Evolutionary conservation across 2,113 vertebrate genomes (phyloP), one percentile per base, ranked within the genome.

Genomic region (Tychaedon coryphoeus): DNA sequence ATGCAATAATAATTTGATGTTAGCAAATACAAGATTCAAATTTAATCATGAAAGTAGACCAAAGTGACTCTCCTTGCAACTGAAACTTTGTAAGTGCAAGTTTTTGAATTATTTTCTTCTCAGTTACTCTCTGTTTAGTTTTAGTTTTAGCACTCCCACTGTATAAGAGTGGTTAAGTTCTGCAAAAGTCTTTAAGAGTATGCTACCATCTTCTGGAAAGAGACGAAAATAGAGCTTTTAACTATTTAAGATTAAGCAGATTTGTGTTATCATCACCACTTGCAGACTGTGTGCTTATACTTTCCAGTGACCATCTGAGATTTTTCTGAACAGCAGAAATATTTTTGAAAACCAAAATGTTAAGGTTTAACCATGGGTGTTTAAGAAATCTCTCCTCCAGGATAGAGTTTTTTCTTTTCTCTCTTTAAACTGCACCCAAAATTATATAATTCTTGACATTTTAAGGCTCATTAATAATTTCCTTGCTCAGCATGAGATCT

Each of bases 161-260:
- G 6, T 74, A 9, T 14, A 79, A 70, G 17, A 25, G 9, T 38
- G 10, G 7, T 14, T 67, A 77, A 24, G 9, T 34, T 50, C 15
- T 70, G 36, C 31, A 40, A 36, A 57, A 82, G 42, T 14, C 67
- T 92, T 72, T 90, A 47, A 38, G 31, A 47, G 66, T 92, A 45
- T 94, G 73, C 42, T 95, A 97, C 97, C 98, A 97, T 93, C 98
- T 98, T 90, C 97, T 98, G 98, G 97, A 77, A 84, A 79, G 36
- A 31, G 5, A 31, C 9, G 78, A 90, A 88, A 90, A 82, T 69
- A 51, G 38, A 61, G 4, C 2, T 56, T 84, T 77, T 72, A 77
- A 56, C n/a, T 70, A 11, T 56, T 79, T 57, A 65, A 51, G 29
- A 38, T 56, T 15, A 73, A 77, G 31, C 6, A 45, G 4, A 18